Evolutionary conservation across 2,888 invertebrate genomes (phyloP).

Genomic region (Spilarctia lutea): DNA sequence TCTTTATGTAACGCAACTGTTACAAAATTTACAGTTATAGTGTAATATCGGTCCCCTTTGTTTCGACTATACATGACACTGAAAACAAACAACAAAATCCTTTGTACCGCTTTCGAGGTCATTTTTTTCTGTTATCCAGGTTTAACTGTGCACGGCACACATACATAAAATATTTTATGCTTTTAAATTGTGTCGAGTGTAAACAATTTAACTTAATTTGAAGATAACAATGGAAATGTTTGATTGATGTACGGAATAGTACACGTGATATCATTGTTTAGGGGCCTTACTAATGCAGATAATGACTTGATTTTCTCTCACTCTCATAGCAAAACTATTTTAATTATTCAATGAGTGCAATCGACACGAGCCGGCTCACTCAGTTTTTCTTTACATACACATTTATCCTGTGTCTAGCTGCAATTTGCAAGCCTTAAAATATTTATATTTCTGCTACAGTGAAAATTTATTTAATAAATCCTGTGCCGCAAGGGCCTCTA

Average conservation of each 20-base stretch:
- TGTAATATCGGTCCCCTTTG: slow-evolving; percentile 68
- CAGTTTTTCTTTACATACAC: neutral
- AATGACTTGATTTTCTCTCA: slow-evolving; percentile 23
- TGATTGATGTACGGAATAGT: slow-evolving; percentile 37
- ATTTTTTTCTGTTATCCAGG: slow-evolving; percentile 54
- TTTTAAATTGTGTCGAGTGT: slow-evolving; percentile 33
- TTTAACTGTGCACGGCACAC: slow-evolving; percentile 38
- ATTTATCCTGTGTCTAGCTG: neutral
- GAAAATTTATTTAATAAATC: too few relatives aligned
- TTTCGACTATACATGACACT: slow-evolving; percentile 59
- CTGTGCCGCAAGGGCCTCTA: too few relatives aligned
- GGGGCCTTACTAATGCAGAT: neutral
- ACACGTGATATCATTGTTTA: slow-evolving; percentile 29
- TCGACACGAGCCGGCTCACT: neutral
- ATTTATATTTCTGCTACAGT: too few relatives aligned
- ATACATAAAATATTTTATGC: slow-evolving; percentile 13
- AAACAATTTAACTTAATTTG: slow-evolving; percentile 38
- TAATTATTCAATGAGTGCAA: neutral
- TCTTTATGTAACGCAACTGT: slow-evolving; percentile 79
- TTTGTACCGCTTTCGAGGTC: slow-evolving; percentile 68
- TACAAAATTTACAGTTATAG: slow-evolving; percentile 74
- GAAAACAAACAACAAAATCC: slow-evolving; percentile 63
- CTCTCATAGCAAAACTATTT: slow-evolving; percentile 22
- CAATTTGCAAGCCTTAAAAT: neutral
- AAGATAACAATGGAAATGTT: slow-evolving; percentile 44